Conservation (phyloP, 2,888 invertebrate genomes). For the Ypsolopha sequella region DNA sequence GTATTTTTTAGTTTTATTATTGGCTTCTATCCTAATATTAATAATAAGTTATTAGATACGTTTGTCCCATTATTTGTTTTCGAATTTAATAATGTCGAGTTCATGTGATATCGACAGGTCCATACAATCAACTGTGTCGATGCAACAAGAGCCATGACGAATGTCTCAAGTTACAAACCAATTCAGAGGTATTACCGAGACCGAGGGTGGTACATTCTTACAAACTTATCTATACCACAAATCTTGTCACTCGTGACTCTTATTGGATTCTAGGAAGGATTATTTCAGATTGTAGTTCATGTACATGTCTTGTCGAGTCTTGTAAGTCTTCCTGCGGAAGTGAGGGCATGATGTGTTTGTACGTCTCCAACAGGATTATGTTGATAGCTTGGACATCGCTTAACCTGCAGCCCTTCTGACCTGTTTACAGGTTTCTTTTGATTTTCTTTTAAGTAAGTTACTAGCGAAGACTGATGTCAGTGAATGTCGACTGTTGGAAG, state of each 20-base stretch:
- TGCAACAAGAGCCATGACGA: not conserved
- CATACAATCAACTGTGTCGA: too few relatives aligned
- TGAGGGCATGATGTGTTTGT: conserved; percentile 61
- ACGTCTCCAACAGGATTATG: conserved; percentile 63
- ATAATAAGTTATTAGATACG: too few relatives aligned
- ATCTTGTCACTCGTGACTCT: not conserved
- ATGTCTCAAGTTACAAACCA: not conserved
- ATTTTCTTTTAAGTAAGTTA: not conserved
- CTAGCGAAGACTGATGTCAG: too few relatives aligned
- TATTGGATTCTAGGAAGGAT: not conserved
- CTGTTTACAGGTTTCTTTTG: conserved; percentile 62
- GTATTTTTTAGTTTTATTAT: too few relatives aligned
- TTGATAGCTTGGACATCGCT: conserved; percentile 36
- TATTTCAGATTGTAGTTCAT: not conserved
- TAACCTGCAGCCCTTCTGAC: conserved; percentile 64
- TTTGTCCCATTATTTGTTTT: too few relatives aligned
- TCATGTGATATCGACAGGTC: too few relatives aligned
- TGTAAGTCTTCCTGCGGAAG: conserved; percentile 66
- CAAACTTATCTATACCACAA: not conserved
- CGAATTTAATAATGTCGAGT: too few relatives aligned
- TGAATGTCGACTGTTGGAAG: too few relatives aligned
- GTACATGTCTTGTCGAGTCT: conserved; percentile 19
- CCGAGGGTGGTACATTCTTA: not conserved
- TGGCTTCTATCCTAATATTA: too few relatives aligned
- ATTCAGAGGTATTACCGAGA: too few relatives aligned